Evolutionary conservation across 2,888 invertebrate species (phyloP), one percentile per base, ranked within the genome.

Genomic region (Prosapia bicincta): DNA sequence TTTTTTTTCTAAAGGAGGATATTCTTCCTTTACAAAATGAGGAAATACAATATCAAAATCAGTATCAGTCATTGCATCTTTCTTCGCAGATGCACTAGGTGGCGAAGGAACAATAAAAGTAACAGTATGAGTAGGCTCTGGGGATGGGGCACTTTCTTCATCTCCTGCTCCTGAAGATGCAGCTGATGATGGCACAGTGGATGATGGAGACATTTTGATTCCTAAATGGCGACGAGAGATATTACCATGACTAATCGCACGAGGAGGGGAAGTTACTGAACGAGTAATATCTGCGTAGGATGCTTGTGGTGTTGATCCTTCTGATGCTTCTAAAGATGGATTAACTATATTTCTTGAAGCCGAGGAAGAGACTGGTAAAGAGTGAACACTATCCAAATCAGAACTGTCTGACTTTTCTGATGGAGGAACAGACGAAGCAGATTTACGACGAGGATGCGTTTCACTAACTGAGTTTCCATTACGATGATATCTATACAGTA

Each of bases 221-320:
- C 24, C 25, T 74, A 68, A 13, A 30, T 54, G 26, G 78, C 76
- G 43, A 78, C 70, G 70, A 75, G 79, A 26, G 77, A 30, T 43
- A 76, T 71, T 23, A 78, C 78, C 38, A 75, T 76, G 69, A 77
- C 78, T 25, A 78, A 77, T 28, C 66, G 38, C 32, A 78, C 76
- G 73, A 65, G 79, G 77, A n/a, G 78, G 80, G 15, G 79, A 79
- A n/a, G 79, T 75, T 54, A 75, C 78, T 13, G 82, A 81, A 80
- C 92, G 89, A 72, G 94, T 92, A 82, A 95, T 95, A 83, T 94
- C 95, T 0, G 95, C 95, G 86, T 95, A 95, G 15, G 94, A 94
- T 68, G 89, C 90, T 82, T 87, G 87, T 15, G 87, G 87, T 54
- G 88, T 84, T 75, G 83, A 83, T 20, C 83, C 83, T 75, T 82